Base-by-base conservation (phyloP, 2,113 vertebrate genomes). In the Callipepla squamata region DNA sequence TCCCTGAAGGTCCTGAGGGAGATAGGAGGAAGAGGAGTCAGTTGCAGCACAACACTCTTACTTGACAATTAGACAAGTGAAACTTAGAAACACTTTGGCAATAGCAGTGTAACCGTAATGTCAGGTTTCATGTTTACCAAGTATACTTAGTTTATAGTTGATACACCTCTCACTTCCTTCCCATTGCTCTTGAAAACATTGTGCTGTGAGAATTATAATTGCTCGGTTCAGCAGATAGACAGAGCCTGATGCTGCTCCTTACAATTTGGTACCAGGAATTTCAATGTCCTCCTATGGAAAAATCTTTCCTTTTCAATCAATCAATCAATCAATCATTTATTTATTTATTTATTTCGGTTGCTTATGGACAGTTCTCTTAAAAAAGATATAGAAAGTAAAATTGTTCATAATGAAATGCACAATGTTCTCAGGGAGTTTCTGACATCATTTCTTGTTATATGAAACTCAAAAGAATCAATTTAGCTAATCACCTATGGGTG, bases 1-100 rank as follows among this genome's bases (percentile, higher is more conserved):
- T 89, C 98, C 97, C 63, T 98, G 98, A 55, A 99, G 97, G 85
- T 99, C 99, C 99, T 99, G 67, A 1, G 75, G 12, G 93, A 90
- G 53, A 96, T 47, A 94, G 5, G 10, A 85, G 40, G 80, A 85
- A 40, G 48, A 90, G 47, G 16, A 63, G 8, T 32, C 5, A 30
- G 62, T 13, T 22, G 36, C 0, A 59, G 61, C 68, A 85, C 13
- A 8, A 19, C 53, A 23, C 13, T 83, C 50, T 78, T 68, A 90
- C 42, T 85, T 55, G 32, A 25, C 69, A 85, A 68, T 82, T 51
- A 74, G 55, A 78, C 62, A 72, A 81, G 23, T 9, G 77, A 58
- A 90, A 91, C 32, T 51, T 47, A 57, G 57, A 72, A 72, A 59
- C 14, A 65, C 8, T 83, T 74, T 78, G 66, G 68, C 34, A 92